These are phyloP conservation scores for Dinothrombium tinctorium DNA, from an alignment of 1,140 invertebrate genomes.

Conservation along the genomic window DNA sequence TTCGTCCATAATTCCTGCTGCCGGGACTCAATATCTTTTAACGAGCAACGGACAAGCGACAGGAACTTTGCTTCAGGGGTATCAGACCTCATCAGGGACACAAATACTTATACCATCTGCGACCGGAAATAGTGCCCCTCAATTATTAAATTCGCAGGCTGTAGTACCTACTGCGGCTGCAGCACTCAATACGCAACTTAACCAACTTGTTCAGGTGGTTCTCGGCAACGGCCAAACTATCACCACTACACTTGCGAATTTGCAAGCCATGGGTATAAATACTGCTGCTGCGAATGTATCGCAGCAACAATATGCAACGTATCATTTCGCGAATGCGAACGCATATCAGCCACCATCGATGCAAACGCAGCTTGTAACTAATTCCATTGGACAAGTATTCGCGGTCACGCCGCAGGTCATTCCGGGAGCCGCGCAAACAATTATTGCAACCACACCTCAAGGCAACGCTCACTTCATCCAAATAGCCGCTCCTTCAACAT, in stretches of 20 bases:
- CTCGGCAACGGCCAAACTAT: conserved; percentile 43
- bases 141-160: too few species aligned
- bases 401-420: conserved; percentile 12
- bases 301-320: too few species aligned
- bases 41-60: too few species aligned
- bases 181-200: too few species aligned
- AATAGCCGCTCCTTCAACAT: background rate
- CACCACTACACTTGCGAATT: conserved; percentile 52
- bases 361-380: conserved; percentile 19
- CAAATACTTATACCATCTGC: background rate
- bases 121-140: background rate
- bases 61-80: too few species aligned
- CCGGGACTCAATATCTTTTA: too few species aligned
- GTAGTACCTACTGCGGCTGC: conserved; percentile 22
- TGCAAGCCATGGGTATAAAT: conserved; percentile 53
- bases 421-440: background rate
- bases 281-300: too few species aligned
- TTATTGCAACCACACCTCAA: too few species aligned
- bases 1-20: too few species aligned
- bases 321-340: too few species aligned
- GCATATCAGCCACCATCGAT: too few species aligned
- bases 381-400: conserved; percentile 12
- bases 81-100: too few species aligned
- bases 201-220: conserved; percentile 24
- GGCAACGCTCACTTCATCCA: background rate